Evolutionary conservation across 2,797 vertebrate genomes (phyloP).

Genomic region (Gila robusta): DNA sequence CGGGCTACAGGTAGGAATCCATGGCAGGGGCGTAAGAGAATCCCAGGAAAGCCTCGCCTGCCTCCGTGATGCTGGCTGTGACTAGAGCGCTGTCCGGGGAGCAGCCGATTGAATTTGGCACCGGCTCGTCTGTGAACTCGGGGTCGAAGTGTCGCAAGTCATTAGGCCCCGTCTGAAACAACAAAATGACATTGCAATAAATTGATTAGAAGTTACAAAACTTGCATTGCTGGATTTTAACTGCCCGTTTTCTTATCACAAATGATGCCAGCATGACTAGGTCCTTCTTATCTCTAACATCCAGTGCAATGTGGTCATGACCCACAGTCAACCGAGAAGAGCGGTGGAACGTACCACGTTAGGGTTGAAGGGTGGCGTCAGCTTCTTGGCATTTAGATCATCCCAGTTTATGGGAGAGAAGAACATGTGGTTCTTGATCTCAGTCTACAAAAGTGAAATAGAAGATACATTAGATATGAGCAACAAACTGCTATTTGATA

Average conservation of each 20-base stretch:
- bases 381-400: conserved; percentile 98
- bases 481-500: background rate
- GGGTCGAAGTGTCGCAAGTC: conserved; percentile 98
- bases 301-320: background rate
- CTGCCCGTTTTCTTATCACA: background rate
- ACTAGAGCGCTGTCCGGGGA: conserved; percentile 93
- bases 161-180: conserved; percentile 88
- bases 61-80: conserved; percentile 95
- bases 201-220: background rate
- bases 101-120: conserved; percentile 94
- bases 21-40: conserved; percentile 94
- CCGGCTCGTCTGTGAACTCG: conserved; percentile 97
- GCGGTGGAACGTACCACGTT: conserved; percentile 89
- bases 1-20: conserved; percentile 88
- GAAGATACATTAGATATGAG: background rate
- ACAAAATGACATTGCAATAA: background rate
- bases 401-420: conserved; percentile 99
- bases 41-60: conserved; percentile 92
- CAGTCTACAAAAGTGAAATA: conserved; percentile 81
- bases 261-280: background rate
- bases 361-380: conserved; percentile 98
- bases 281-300: background rate
- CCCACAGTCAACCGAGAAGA: background rate
- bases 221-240: background rate
- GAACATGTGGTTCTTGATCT: conserved; percentile 98